phyloP scores from a whole-genome alignment of 1,140 invertebrate species.

The Eriocheir sinensis region DNA sequence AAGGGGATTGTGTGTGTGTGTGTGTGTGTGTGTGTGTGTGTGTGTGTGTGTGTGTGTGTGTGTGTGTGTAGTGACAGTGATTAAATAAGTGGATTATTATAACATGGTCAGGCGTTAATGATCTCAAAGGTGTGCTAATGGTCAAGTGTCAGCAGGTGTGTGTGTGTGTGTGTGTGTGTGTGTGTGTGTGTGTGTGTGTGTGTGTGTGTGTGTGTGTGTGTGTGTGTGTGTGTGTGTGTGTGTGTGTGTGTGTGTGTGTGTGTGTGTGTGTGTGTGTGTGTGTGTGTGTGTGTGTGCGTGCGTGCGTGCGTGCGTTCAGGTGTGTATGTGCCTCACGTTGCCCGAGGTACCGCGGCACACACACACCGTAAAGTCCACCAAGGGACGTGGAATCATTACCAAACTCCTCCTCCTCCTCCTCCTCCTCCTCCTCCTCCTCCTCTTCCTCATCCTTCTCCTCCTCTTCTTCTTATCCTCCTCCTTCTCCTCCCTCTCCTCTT shows the following conservation, averaged over 20 bases:
- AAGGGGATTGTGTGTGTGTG: too few species aligned
- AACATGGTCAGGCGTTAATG: too few species aligned
- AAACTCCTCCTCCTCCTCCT: neutral
- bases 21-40: constrained; percentile 39
- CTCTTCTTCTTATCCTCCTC: too few species aligned
- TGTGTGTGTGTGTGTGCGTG: constrained; percentile 14
- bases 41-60: neutral
- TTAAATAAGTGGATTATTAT: too few species aligned
- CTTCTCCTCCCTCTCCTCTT: too few species aligned
- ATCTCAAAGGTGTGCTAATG: too few species aligned
- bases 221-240: neutral
- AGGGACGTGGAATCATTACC: neutral
- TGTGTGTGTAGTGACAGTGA: too few species aligned
- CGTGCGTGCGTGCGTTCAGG: neutral
- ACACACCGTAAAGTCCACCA: neutral
- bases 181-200: constrained; percentile 28
- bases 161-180: constrained; percentile 5
- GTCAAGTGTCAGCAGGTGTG: neutral
- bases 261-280: constrained; percentile 10
- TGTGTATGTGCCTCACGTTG: neutral
- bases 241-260: neutral
- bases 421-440: neutral
- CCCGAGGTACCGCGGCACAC: neutral
- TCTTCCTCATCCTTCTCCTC: too few species aligned
- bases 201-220: constrained; percentile 2